phyloP scores from a whole-genome alignment of 2,113 vertebrate genomes.

The Herpetotheres cachinnans region DNA sequence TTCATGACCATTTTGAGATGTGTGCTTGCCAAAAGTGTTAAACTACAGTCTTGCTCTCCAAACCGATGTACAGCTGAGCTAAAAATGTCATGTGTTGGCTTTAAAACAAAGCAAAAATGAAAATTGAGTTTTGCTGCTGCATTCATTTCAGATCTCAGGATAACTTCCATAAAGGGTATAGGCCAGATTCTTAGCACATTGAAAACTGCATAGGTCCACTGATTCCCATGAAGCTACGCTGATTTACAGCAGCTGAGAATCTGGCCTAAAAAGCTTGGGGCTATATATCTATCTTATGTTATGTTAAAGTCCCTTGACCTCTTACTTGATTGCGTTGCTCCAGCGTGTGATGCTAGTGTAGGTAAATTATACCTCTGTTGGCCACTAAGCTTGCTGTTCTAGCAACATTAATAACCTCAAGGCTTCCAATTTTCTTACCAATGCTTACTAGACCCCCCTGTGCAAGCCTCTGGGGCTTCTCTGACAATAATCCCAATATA shows the following conservation, averaged over 20 bases:
- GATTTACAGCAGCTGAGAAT: conserved; percentile 64
- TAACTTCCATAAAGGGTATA: conserved; percentile 31
- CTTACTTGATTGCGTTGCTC: conserved; percentile 60
- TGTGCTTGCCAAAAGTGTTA: conserved; percentile 41
- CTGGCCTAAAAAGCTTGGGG: conserved; percentile 16
- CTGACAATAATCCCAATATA: conserved; percentile 72
- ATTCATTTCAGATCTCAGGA: conserved; percentile 38
- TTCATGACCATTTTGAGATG: conserved; percentile 51
- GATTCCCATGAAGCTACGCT: neutral
- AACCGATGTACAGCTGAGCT: conserved; percentile 27
- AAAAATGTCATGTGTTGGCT: conserved; percentile 57
- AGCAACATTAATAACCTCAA: conserved; percentile 65
- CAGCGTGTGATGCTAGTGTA: conserved; percentile 30
- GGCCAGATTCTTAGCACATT: conserved; percentile 2
- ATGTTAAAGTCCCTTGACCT: conserved; percentile 62
- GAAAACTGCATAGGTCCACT: conserved; percentile 18
- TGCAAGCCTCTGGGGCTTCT: conserved; percentile 54
- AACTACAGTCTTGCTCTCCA: conserved; percentile 30
- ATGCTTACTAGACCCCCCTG: conserved; percentile 67
- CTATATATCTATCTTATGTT: conserved; percentile 49
- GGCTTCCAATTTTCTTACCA: conserved; percentile 70
- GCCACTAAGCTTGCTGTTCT: conserved; percentile 52
- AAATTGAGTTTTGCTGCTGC: conserved; percentile 51
- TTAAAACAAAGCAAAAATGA: conserved; percentile 53
- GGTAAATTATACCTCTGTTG: conserved; percentile 68